phyloP scores from a whole-genome alignment of 2,113 vertebrate genomes.

The Emydocephalus ijimae region DNA sequence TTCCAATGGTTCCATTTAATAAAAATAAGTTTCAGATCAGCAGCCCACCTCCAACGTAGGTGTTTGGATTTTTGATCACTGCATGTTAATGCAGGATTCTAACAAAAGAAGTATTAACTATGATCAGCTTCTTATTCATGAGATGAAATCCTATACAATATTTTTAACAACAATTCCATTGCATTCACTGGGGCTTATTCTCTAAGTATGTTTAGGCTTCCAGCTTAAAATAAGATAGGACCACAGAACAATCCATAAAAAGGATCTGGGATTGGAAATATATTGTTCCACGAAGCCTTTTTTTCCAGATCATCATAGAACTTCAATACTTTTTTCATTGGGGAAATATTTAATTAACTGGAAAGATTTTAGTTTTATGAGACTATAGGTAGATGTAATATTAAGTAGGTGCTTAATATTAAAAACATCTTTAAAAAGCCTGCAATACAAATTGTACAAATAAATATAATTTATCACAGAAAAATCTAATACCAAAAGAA shows the following conservation, averaged over 20 bases:
- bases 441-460: neutral
- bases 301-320: neutral
- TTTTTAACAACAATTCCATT: neutral
- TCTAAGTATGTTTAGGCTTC: neutral
- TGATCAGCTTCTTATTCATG: neutral
- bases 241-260: neutral
- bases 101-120: neutral
- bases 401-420: neutral
- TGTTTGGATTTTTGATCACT: neutral
- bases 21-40: neutral
- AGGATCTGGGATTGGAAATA: neutral
- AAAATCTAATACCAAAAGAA: conserved; percentile 24
- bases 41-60: neutral
- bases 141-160: neutral
- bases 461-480: neutral
- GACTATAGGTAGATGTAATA: neutral
- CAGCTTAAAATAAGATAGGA: neutral
- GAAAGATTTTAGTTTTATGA: neutral
- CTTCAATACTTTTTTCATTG: neutral
- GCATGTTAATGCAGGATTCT: neutral
- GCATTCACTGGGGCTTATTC: neutral
- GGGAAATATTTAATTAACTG: neutral
- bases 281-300: neutral
- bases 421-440: neutral
- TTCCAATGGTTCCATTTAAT: neutral